These are phyloP conservation scores for Dasysyrphus albostriatus DNA, from an alignment of 2,888 invertebrate species.

Conservation along the genomic window DNA sequence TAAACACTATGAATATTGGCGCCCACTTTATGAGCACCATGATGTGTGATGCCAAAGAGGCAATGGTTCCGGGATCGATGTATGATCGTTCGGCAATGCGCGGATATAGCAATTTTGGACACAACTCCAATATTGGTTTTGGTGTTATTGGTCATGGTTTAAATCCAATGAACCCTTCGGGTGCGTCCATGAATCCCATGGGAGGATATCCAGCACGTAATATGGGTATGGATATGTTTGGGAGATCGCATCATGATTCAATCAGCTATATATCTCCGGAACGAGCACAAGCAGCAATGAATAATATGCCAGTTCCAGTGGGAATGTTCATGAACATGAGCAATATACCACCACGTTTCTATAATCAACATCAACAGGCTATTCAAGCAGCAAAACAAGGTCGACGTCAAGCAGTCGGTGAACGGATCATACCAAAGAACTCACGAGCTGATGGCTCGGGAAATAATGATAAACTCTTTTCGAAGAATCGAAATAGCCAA, in stretches of 20 bases:
- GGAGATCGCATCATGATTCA: conserved; percentile 93
- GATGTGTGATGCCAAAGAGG: conserved; percentile 98
- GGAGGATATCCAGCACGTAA: conserved; percentile 70
- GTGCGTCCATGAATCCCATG: conserved; percentile 63
- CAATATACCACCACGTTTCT: conserved; percentile 90
- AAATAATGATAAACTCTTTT: conserved; percentile 77
- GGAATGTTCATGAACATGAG: conserved; percentile 97
- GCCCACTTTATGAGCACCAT: conserved; percentile 99
- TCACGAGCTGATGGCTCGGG: conserved; percentile 65
- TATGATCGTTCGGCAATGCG: conserved; percentile 90
- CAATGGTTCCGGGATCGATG: conserved; percentile 95
- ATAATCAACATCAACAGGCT: conserved; percentile 90
- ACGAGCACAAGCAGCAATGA: conserved; percentile 89
- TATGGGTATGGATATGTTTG: conserved; percentile 86
- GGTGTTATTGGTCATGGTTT: conserved; percentile 57
- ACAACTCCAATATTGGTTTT: conserved; percentile 37
- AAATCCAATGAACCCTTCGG: conserved; percentile 55
- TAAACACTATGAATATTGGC: conserved; percentile 97
- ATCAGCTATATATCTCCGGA: conserved; percentile 96
- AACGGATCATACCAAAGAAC: conserved; percentile 51
- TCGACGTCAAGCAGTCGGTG: conserved; percentile 82
- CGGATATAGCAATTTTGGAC: conserved; percentile 77
- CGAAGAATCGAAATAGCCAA: conserved; percentile 82
- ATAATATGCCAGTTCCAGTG: conserved; percentile 95
- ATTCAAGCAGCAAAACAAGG: conserved; percentile 84